Percentiles rank a stretch among this genome's conserved stretches.
Evolutionary conservation across 2,888 invertebrate genomes (phyloP).

Genomic region (Nomada goodeniana): DNA sequence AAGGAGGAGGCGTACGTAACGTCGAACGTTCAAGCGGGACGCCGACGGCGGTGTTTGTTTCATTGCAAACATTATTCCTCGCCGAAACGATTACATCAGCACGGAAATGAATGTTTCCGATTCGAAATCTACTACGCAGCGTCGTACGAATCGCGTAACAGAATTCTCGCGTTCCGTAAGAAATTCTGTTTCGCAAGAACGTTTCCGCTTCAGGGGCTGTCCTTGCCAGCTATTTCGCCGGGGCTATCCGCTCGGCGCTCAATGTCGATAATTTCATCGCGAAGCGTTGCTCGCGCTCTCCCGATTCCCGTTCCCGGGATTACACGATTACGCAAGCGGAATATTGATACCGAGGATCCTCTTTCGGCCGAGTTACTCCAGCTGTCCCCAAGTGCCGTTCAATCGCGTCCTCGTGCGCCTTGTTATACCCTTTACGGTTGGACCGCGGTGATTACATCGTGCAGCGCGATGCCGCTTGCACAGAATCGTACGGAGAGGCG

Average conservation of each 20-base stretch:
- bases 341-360: not conserved
- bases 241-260: constrained; percentile 7
- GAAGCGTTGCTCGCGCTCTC: not conserved
- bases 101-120: constrained; percentile 66
- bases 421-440: not conserved
- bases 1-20: not conserved
- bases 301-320: not conserved
- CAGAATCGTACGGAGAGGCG: not conserved
- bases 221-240: constrained; percentile 49
- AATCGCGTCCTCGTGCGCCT: not conserved
- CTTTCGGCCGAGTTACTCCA: not conserved
- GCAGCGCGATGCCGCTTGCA: not conserved
- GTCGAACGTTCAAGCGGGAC: constrained; percentile 22
- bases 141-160: constrained; percentile 44
- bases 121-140: constrained; percentile 57
- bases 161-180: constrained; percentile 42
- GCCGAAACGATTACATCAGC: constrained; percentile 60
- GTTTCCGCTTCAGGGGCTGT: constrained; percentile 45
- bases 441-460: no score
- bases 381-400: not conserved
- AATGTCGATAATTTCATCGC: not conserved
- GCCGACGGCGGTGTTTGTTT: constrained; percentile 55
- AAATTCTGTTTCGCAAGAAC: constrained; percentile 56
- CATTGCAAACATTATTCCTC: constrained; percentile 51
- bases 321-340: not conserved